A percentile compares a stretch with the other conserved stretches of the same genome.
Conservation (phyloP, 2,888 invertebrate genomes). For the Lepas anatifera region DNA sequence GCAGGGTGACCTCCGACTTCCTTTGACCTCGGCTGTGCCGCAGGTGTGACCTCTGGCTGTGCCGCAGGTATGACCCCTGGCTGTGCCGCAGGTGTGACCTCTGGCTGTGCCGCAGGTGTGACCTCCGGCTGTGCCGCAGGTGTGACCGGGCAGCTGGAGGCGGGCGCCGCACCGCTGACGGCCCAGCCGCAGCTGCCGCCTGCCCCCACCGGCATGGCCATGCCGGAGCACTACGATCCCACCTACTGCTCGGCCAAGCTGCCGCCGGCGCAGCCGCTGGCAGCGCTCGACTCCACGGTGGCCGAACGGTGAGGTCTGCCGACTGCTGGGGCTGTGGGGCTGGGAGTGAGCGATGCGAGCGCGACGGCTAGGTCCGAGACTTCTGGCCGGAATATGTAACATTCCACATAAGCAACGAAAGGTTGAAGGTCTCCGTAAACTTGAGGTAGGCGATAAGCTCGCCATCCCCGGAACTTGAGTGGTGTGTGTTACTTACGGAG, state of each 20-base stretch:
- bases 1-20: too few species aligned
- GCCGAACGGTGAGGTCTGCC: conserved; percentile 37
- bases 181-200: conserved; percentile 49
- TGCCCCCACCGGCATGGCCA: conserved; percentile 17
- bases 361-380: too few species aligned
- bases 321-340: too few species aligned
- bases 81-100: neutral
- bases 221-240: conserved; percentile 32
- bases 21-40: too few species aligned
- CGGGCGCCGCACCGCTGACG: conserved; percentile 59
- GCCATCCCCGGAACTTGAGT: too few species aligned
- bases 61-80: neutral
- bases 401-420: too few species aligned
- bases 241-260: conserved; percentile 48
- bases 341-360: too few species aligned
- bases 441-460: too few species aligned
- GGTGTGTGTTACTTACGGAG: too few species aligned
- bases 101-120: neutral
- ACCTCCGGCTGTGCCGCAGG: conserved; percentile 20
- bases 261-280: conserved; percentile 50
- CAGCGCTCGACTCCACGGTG: conserved; percentile 35
- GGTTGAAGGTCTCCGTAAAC: too few species aligned
- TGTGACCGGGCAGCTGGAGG: conserved; percentile 44
- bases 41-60: too few species aligned
- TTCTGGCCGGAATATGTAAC: too few species aligned